Evolutionary conservation across 1,140 invertebrate species (phyloP).

Genomic region (Acromyrmex echinatior): DNA sequence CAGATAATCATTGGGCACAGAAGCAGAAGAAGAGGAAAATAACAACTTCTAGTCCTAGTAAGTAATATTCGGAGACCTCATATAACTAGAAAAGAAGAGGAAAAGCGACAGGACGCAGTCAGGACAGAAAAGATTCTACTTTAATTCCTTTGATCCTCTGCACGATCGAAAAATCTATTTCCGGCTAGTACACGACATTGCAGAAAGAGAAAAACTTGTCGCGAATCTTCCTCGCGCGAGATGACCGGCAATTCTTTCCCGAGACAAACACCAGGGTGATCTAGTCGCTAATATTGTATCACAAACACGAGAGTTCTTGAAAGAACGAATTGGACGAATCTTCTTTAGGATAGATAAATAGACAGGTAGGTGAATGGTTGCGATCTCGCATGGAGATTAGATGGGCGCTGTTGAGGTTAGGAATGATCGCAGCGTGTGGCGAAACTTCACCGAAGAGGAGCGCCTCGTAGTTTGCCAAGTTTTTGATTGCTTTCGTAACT

Average conservation of each 20-base stretch:
- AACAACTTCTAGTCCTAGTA: too few species aligned
- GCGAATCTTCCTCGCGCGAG: not conserved
- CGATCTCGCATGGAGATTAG: not conserved
- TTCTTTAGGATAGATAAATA: not conserved
- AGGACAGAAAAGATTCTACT: not conserved
- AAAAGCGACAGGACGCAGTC: not conserved
- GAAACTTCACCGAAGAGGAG: not conserved
- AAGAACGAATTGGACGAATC: not conserved
- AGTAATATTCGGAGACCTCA: too few species aligned
- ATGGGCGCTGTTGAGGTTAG: not conserved
- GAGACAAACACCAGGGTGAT: not conserved
- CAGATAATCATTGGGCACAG: too few species aligned
- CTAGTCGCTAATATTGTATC: not conserved
- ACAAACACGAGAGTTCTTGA: not conserved
- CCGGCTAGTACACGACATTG: not conserved
- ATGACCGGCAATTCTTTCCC: not conserved
- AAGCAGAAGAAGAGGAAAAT: too few species aligned
- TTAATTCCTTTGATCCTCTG: not conserved
- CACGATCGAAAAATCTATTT: not conserved
- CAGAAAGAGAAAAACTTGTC: not conserved
- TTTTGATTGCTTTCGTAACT: not conserved
- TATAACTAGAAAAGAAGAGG: too few species aligned
- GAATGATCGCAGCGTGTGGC: not conserved
- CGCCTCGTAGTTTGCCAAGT: not conserved
- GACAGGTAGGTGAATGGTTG: not conserved